Percentiles rank a stretch among this genome's conserved stretches.
These are phyloP conservation scores for Leptinotarsa undecemlineata DNA, from an alignment of 1,140 invertebrate species.

Conservation along the genomic window DNA sequence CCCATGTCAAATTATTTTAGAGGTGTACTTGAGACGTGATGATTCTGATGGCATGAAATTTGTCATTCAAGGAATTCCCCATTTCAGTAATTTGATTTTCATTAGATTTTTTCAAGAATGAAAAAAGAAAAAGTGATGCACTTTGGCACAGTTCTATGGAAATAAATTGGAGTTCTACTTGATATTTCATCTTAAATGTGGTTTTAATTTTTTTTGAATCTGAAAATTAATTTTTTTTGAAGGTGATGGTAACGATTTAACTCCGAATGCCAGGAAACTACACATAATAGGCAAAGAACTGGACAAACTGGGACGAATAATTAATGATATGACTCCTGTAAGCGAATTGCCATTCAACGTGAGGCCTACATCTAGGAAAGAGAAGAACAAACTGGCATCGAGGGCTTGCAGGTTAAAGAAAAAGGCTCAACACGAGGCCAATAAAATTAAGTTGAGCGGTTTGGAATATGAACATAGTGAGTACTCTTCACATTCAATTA, in stretches of 20 bases:
- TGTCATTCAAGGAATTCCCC: too few relatives aligned
- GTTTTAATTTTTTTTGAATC: not conserved
- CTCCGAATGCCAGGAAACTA: conserved; percentile 91
- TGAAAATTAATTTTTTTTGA: conserved; percentile 55
- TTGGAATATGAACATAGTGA: conserved; percentile 93
- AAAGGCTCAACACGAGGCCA: conserved; percentile 93
- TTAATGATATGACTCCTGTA: conserved; percentile 94
- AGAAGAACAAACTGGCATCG: conserved; percentile 97
- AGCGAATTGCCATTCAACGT: conserved; percentile 89
- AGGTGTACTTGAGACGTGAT: too few relatives aligned
- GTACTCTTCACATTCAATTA: conserved; percentile 48
- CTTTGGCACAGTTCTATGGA: too few relatives aligned
- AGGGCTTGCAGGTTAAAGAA: conserved; percentile 93
- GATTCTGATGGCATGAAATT: too few relatives aligned
- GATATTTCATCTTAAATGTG: too few relatives aligned
- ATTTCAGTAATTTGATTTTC: too few relatives aligned
- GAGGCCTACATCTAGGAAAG: conserved; percentile 89
- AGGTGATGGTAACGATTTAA: conserved; percentile 97
- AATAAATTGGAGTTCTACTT: too few relatives aligned
- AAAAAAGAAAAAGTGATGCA: too few relatives aligned
- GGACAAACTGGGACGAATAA: conserved; percentile 85
- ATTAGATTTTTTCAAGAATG: too few relatives aligned
- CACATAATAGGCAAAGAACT: conserved; percentile 89
- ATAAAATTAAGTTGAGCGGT: conserved; percentile 92
- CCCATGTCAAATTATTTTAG: too few relatives aligned